Evolutionary conservation across 2,113 vertebrate species (phyloP), one percentile per base, ranked within the genome.

Genomic region (Vombatus ursinus): DNA sequence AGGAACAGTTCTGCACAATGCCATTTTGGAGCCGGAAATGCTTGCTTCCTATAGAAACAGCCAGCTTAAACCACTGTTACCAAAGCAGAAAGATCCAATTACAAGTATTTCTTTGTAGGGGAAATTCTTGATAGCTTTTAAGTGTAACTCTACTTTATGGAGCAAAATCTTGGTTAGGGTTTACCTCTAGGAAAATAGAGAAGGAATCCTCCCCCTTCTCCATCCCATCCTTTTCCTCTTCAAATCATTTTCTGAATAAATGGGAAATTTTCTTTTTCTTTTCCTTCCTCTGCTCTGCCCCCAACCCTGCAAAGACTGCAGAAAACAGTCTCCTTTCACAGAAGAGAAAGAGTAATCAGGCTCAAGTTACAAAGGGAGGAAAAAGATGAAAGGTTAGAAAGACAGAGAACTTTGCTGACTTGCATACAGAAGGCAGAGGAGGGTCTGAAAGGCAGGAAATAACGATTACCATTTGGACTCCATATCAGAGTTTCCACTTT

Each of bases 401-500:
- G 50, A 5, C n/a, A 24, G 68, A 96, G 95, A 97, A 97, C 61
- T 97, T 23, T 92, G 50, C 92, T 96, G 92, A 96, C 94, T 50
- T 96, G 95, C 51, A 31, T 84, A 22, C 89, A 96, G 91, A 91
- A 51, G 53, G 93, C 93, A 5, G 28, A 92, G 50, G 95, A 48
- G 61, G 77, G 49, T 94, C 93, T 92, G 92, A 95, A 96, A 96
- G 96, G 54, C 95, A 97, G 53, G 95, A 96, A 96, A 95, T 95
- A 57, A 94, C 77, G 95, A 94, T 96, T 95, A 93, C 96, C 93
- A 84, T 96, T 97, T 96, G 92, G 93, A 53, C 47, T 93, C 19
- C 77, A 90, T 92, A 97, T 97, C 96, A 97, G 25, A 98, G 90
- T 96, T 97, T 98, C 97, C 97, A 98, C 92, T 97, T 95, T 95